These are phyloP conservation scores for Pelobates fuscus DNA, from an alignment of 2,113 vertebrate genomes.

Conservation along the genomic window DNA sequence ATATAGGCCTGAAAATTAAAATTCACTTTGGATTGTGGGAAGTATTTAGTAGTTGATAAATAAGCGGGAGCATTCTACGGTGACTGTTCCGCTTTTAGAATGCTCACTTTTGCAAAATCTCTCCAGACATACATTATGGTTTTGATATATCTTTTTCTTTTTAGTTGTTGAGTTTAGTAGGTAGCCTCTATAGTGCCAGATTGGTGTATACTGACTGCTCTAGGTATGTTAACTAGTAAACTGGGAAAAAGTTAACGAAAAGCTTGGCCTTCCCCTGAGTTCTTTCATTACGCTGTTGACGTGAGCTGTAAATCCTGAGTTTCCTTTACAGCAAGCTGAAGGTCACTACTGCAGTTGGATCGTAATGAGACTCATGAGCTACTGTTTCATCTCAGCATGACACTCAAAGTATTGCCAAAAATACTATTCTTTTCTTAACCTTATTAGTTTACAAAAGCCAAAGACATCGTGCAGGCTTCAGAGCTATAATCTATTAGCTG, in stretches of 20 bases:
- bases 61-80: no score
- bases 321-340: constrained; percentile 62
- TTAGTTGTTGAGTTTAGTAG: no score
- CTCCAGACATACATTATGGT: no score
- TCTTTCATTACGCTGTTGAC: constrained; percentile 64
- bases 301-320: constrained; percentile 62
- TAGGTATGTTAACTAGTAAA: constrained; percentile 54
- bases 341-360: constrained; percentile 58
- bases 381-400: constrained; percentile 56
- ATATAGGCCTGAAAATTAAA: no score
- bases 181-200: no score
- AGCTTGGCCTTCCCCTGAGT: constrained; percentile 58
- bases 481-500: constrained; percentile 48
- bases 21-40: no score
- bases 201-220: no score
- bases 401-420: constrained; percentile 34
- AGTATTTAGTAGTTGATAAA: no score
- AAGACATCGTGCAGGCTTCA: constrained; percentile 45
- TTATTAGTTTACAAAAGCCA: constrained; percentile 42
- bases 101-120: no score
- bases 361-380: constrained; percentile 58
- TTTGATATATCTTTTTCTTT: no score
- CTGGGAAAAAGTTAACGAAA: constrained; percentile 55
- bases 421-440: constrained; percentile 54
- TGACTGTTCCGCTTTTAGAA: no score